These are phyloP conservation scores for Mesoclemmys tuberculata DNA, from an alignment of 2,113 vertebrate species.

Conservation along the genomic window DNA sequence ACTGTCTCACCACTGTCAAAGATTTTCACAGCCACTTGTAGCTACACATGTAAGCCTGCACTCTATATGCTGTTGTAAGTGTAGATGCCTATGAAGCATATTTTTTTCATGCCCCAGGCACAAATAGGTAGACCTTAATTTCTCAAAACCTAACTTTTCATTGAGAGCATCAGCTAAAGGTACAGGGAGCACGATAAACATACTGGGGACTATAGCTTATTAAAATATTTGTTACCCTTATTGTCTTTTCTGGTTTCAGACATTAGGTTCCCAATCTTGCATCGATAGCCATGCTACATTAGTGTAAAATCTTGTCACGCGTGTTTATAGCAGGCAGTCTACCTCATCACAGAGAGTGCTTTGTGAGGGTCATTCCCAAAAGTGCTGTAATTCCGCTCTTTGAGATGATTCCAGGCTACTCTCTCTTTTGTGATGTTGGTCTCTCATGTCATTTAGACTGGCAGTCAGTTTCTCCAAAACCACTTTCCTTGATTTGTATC, in stretches of 20 bases:
- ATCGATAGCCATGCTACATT: accelerated
- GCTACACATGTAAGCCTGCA: neutral
- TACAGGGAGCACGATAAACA: neutral
- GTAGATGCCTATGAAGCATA: neutral
- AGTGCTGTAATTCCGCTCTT: neutral
- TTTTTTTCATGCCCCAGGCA: neutral
- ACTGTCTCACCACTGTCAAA: neutral
- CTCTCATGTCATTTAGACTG: conserved; percentile 31
- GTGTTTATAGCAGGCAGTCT: neutral
- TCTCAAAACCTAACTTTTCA: neutral
- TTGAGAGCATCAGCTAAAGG: neutral
- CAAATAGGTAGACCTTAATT: neutral
- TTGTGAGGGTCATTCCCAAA: neutral
- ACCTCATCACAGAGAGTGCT: neutral
- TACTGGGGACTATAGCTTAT: accelerated
- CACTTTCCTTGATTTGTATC: conserved; percentile 19
- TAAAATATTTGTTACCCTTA: neutral
- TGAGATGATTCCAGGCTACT: neutral
- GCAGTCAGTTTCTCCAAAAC: conserved; percentile 46
- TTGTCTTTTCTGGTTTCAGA: neutral
- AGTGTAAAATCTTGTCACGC: neutral
- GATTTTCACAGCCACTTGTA: neutral
- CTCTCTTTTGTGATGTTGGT: neutral
- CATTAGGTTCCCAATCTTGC: neutral
- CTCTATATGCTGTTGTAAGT: neutral